Evolutionary conservation across 2,113 vertebrate genomes (phyloP), one percentile per base, ranked within the genome.

Genomic region (Sialia sialis): DNA sequence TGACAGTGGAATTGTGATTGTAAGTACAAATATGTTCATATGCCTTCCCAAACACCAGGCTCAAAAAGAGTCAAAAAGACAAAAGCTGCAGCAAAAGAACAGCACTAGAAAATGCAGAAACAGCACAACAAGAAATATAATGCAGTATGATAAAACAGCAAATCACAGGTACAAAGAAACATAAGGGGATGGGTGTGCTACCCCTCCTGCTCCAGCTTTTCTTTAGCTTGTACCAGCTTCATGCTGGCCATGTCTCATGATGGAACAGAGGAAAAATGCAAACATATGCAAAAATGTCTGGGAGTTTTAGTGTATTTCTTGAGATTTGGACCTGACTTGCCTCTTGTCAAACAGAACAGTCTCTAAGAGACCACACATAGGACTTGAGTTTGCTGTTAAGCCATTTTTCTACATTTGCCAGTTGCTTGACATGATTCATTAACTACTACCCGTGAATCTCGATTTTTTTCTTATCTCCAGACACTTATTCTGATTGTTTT

Each of bases 1-100:
- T 22, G 58, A 13, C 15, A 15, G 54, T 6, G 27, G 39, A 59
- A 41, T 0, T 54, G n/a, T 0, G 13, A 32, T 2, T 16, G 11
- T 3, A 49, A 54, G 39, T n/a, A 80, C 25, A n/a, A 22, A n/a
- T 10, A 27, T 0, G 3, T 4, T 30, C 26, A 0, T 4, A 16
- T 34, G n/a, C 20, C 34, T 21, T 11, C 13, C 11, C 54, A 30
- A 85, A 58, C 39, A 27, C 34, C 10, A 58, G 52, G 39, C 29
- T 68, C 44, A 60, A 17, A 21, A 48, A 52, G n/a, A 88, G 39
- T 18, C 13, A 16, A 21, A 21, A 49, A 39, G 18, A 11, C 27
- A 87, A 84, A 69, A 79, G 60, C 60, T 54, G 46, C 30, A 74
- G 70, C 43, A 46, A 20, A 22, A 82, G 18, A 13, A 27, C 10